These are phyloP conservation scores for Gambusia yucatana DNA, from an alignment of 2,797 vertebrate genomes.

Conservation along the genomic window DNA sequence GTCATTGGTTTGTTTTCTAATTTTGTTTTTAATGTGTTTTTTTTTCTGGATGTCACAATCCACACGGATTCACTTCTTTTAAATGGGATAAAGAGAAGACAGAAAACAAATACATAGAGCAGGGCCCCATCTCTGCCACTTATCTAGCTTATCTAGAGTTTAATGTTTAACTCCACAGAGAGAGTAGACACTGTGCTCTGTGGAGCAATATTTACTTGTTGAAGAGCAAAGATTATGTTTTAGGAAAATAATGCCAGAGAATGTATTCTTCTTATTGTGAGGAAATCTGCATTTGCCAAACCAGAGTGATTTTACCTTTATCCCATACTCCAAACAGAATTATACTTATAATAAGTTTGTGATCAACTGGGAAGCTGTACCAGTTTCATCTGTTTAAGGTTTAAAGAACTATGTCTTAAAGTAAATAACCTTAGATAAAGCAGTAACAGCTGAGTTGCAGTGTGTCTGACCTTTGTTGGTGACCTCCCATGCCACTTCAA, in stretches of 20 bases:
- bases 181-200: constrained; percentile 13
- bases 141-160: constrained; percentile 63
- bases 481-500: constrained; percentile 97
- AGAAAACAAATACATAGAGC: background rate
- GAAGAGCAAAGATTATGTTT: constrained; percentile 39
- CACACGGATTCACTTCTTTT: background rate
- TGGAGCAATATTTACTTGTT: constrained; percentile 61
- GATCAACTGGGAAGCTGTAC: background rate
- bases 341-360: too few relatives aligned
- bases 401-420: background rate
- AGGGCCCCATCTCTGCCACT: background rate
- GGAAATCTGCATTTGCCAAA: background rate
- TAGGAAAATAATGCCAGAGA: constrained; percentile 5
- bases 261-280: background rate
- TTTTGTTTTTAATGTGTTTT: background rate
- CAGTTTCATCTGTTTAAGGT: background rate
- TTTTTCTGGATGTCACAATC: background rate
- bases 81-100: background rate
- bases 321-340: background rate
- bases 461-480: constrained; percentile 92
- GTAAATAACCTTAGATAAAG: background rate
- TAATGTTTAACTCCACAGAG: constrained; percentile 76
- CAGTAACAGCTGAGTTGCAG: background rate
- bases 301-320: background rate
- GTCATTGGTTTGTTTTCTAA: background rate